Evolutionary conservation across 2,797 vertebrate species (phyloP).

Genomic region (Sciurus carolinensis): DNA sequence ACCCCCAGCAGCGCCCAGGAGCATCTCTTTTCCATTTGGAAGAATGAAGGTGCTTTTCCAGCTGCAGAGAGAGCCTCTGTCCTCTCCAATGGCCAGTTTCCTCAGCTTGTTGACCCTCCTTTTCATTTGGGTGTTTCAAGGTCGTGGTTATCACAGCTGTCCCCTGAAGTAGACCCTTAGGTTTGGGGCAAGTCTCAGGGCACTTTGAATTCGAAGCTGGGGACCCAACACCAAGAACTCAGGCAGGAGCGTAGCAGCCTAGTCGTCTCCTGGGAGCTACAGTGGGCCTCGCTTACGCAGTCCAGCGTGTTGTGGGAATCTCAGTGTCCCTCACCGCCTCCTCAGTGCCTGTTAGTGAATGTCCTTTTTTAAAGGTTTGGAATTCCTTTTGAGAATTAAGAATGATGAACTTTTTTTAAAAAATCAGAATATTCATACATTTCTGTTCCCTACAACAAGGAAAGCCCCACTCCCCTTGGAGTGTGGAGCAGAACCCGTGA

Average conservation of each 20-base stretch:
- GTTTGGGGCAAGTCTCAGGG: neutral
- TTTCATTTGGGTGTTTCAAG: neutral
- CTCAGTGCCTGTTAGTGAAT: neutral
- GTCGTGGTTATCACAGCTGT: neutral
- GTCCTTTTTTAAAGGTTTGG: neutral
- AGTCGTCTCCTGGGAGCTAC: neutral
- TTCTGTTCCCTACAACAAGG: neutral
- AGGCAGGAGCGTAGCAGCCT: neutral
- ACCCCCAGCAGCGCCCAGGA: constrained; percentile 94
- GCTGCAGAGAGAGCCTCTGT: neutral
- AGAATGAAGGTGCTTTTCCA: constrained; percentile 93
- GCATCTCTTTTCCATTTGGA: constrained; percentile 93
- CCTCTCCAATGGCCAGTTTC: neutral
- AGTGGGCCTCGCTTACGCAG: neutral
- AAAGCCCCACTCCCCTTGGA: neutral
- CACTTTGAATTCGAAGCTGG: neutral
- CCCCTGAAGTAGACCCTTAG: neutral
- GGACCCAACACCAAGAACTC: neutral
- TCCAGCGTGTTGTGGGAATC: neutral
- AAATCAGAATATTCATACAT: neutral
- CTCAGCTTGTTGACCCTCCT: neutral
- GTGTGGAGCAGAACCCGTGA: neutral
- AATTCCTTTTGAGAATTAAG: neutral
- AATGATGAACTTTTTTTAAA: constrained; percentile 11
- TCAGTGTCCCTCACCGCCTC: neutral